These are phyloP conservation scores for Cacoxenus indagator DNA, from an alignment of 2,888 invertebrate genomes.

Conservation along the genomic window DNA sequence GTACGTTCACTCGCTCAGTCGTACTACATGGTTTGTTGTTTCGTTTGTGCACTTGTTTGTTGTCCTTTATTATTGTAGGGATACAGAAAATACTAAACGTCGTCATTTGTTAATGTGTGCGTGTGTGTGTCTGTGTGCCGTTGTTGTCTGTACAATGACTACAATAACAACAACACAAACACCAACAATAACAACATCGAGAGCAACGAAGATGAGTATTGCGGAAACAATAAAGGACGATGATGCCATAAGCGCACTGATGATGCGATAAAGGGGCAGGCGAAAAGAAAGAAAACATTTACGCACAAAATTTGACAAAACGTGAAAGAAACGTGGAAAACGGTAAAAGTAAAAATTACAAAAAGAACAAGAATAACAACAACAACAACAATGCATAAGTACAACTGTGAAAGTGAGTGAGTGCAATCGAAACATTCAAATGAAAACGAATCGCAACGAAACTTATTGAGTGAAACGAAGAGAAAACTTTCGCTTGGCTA, in stretches of 20 bases:
- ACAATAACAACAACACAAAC: no score
- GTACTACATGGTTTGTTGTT: slow-evolving; percentile 3
- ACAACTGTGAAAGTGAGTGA: neutral
- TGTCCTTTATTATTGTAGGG: slow-evolving; percentile 50
- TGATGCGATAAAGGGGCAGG: neutral
- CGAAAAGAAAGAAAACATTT: neutral
- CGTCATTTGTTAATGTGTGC: slow-evolving; percentile 37
- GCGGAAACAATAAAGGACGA: neutral
- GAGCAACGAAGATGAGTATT: neutral
- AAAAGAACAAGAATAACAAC: slow-evolving; percentile 2
- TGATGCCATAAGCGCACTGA: neutral
- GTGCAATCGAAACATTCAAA: neutral
- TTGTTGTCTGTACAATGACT: no score
- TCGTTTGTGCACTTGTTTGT: slow-evolving; percentile 22
- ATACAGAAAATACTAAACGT: slow-evolving; percentile 55
- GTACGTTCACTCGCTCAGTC: neutral
- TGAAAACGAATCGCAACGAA: neutral
- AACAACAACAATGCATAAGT: neutral
- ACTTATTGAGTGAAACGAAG: neutral
- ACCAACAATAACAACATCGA: slow-evolving; percentile 19
- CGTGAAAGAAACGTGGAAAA: neutral
- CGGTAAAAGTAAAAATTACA: neutral
- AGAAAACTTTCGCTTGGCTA: neutral
- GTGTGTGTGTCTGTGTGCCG: slow-evolving; percentile 39
- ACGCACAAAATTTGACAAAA: neutral